phyloP scores from a whole-genome alignment of 2,888 invertebrate species.

The Drosophila neotestacea region DNA sequence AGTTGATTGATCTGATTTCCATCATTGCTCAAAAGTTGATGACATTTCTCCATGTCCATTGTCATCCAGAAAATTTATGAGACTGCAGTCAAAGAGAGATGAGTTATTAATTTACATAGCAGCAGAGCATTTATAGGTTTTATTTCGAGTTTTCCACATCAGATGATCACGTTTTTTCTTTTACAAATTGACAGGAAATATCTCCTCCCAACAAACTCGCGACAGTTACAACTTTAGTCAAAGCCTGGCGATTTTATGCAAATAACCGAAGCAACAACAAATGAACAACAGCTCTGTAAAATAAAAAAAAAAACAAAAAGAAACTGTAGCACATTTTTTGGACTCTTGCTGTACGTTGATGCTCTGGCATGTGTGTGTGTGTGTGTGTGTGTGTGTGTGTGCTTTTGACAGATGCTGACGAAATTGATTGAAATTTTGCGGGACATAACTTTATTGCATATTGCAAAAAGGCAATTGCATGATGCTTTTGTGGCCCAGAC shows the following conservation, averaged over 20 bases:
- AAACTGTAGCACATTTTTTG: conserved; percentile 34
- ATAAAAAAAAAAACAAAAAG: conserved; percentile 9
- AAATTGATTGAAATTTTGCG: conserved; percentile 50
- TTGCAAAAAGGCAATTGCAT: conserved; percentile 24
- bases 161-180: not conserved
- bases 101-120: conserved; percentile 6
- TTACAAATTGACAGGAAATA: not conserved
- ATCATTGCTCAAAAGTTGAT: not conserved
- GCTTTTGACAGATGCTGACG: conserved; percentile 39
- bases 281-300: conserved; percentile 7
- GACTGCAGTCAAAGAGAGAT: conserved; percentile 4
- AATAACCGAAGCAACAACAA: conserved; percentile 41
- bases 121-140: conserved; percentile 10
- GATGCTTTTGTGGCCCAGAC: conserved; percentile 21
- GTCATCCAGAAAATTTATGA: conserved; percentile 14
- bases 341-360: conserved; percentile 8
- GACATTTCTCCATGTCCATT: conserved; percentile 4
- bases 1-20: not conserved
- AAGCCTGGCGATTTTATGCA: conserved; percentile 51
- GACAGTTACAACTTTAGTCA: conserved; percentile 22
- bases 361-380: conserved; percentile 7
- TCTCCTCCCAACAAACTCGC: not conserved
- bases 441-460: conserved; percentile 23
- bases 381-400: conserved; percentile 10
- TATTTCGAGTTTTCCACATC: conserved; percentile 3